These are phyloP conservation scores for Vombatus ursinus DNA, from an alignment of 2,113 vertebrate genomes.

Conservation along the genomic window DNA sequence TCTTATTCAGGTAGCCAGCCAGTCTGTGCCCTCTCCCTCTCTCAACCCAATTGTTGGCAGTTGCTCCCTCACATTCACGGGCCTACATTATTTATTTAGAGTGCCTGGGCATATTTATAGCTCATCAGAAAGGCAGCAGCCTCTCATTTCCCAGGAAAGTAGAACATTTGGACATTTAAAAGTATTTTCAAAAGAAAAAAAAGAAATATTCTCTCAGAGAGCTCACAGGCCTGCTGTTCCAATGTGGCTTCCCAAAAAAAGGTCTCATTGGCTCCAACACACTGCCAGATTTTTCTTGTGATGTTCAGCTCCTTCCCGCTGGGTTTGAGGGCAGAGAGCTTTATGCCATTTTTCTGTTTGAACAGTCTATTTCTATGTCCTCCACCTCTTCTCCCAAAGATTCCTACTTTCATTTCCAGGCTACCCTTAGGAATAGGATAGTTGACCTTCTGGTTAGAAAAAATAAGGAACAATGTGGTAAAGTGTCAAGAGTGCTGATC, in stretches of 20 bases:
- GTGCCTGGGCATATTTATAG: slow-evolving; percentile 74
- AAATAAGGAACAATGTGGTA: background rate
- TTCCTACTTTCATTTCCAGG: background rate
- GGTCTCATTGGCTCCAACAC: background rate
- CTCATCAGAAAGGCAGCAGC: slow-evolving; percentile 65
- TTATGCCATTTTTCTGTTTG: background rate
- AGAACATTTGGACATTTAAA: slow-evolving; percentile 62
- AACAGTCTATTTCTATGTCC: background rate
- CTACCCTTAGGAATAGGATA: background rate
- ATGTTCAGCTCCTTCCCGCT: background rate
- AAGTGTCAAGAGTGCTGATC: background rate
- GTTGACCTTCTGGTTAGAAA: background rate
- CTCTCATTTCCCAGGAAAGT: slow-evolving; percentile 53
- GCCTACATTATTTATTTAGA: slow-evolving; percentile 67
- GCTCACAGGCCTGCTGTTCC: background rate
- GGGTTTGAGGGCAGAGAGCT: background rate
- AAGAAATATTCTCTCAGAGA: background rate
- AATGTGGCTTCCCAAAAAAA: slow-evolving; percentile 55
- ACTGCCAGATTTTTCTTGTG: background rate
- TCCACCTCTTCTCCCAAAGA: background rate
- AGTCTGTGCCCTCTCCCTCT: background rate
- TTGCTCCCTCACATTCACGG: slow-evolving; percentile 18
- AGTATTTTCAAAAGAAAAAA: slow-evolving; percentile 54
- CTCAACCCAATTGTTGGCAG: background rate
- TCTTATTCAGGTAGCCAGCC: background rate